Percentiles rank a stretch among this genome's conserved stretches.
Evolutionary conservation across 2,113 vertebrate species (phyloP).

Genomic region (Gymnarchus niloticus): DNA sequence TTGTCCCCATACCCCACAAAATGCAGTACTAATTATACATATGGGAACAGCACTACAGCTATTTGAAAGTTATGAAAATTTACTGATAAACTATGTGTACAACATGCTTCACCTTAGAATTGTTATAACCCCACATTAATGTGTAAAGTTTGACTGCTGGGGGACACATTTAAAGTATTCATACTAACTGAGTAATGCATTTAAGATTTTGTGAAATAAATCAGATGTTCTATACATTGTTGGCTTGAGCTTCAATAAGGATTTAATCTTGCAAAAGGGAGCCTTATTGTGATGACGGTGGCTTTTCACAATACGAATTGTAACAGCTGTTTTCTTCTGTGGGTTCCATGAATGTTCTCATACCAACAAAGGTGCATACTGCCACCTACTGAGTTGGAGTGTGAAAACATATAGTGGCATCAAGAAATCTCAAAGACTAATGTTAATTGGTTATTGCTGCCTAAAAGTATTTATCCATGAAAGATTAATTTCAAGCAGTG

Average conservation of each 20-base stretch:
- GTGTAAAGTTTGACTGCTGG: not conserved
- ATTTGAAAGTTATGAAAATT: too few species aligned
- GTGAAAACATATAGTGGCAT: not conserved
- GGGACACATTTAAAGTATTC: not conserved
- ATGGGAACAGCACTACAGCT: not conserved
- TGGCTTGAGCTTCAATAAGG: not conserved
- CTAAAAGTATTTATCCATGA: not conserved
- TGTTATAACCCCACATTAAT: too few species aligned
- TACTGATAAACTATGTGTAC: too few species aligned
- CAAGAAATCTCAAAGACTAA: not conserved
- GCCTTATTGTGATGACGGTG: not conserved
- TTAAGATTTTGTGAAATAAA: not conserved
- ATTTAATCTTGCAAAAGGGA: not conserved
- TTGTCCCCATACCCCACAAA: not conserved
- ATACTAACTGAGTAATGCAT: not conserved
- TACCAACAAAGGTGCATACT: conserved; percentile 6
- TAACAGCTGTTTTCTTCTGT: not conserved
- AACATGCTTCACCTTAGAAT: too few species aligned
- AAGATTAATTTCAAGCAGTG: not conserved
- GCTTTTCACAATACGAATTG: not conserved
- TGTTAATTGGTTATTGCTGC: not conserved
- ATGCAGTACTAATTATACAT: not conserved
- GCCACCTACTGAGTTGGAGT: conserved; percentile 11
- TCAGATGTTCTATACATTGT: not conserved
- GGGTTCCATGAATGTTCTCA: not conserved